Evolutionary conservation across 2,113 vertebrate species (phyloP).

Genomic region (Pterocles orientalis): DNA sequence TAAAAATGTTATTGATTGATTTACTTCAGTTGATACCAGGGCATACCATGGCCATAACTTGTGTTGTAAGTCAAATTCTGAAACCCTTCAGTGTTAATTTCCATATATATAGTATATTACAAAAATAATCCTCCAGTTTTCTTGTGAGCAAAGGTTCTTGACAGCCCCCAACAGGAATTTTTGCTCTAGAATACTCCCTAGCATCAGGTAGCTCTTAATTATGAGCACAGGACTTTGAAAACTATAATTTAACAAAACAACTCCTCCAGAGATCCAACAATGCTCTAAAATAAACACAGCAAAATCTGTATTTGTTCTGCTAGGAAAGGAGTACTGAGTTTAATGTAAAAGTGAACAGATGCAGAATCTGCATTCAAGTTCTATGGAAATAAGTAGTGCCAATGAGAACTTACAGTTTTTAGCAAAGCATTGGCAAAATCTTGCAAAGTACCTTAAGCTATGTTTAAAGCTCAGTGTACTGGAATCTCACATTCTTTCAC

Average conservation of each 20-base stretch:
- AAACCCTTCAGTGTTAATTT: neutral
- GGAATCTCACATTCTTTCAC: neutral
- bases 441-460: neutral
- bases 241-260: neutral
- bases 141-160: neutral
- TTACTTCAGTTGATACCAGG: neutral
- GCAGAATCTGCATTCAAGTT: neutral
- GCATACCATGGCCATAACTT: neutral
- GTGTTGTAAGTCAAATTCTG: neutral
- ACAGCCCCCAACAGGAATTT: neutral
- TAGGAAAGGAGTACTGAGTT: neutral
- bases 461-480: neutral
- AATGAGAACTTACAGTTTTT: fast-evolving
- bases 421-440: neutral
- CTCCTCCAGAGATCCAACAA: neutral
- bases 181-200: neutral
- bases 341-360: neutral
- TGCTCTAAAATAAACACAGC: neutral
- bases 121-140: neutral
- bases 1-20: neutral
- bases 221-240: neutral
- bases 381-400: neutral
- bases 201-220: neutral
- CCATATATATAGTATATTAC: neutral
- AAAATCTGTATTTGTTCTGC: neutral